Conservation (phyloP, 2,797 vertebrate species). For the Eospalax fontanierii region DNA sequence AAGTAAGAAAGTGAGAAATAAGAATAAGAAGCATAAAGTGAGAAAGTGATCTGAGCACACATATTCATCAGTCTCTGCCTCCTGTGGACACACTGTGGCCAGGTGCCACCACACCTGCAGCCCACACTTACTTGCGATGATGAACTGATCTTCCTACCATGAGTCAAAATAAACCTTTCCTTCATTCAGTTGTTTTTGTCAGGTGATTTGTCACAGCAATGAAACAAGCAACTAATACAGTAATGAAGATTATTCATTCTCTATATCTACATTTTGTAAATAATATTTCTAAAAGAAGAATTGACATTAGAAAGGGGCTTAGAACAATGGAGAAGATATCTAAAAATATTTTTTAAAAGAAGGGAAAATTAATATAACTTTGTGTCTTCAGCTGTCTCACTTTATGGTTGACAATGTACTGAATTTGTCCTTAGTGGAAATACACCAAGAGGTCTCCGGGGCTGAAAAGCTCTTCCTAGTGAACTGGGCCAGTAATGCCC, state of each 20-base stretch:
- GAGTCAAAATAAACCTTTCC: not conserved
- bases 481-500: conserved; percentile 50
- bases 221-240: not conserved
- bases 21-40: not conserved
- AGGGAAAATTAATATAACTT: not conserved
- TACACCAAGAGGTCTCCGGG: conserved; percentile 35
- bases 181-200: not conserved
- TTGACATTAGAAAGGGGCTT: not conserved
- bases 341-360: conserved; percentile 39
- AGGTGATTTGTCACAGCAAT: not conserved
- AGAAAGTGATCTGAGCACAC: not conserved
- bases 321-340: not conserved
- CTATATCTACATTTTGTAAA: conserved; percentile 45
- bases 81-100: not conserved
- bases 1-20: not conserved
- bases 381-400: not conserved
- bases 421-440: conserved; percentile 45
- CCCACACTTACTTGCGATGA: not conserved
- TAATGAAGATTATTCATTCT: conserved; percentile 30
- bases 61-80: not conserved
- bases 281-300: conserved; percentile 35
- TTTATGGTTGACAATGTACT: conserved; percentile 19
- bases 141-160: not conserved
- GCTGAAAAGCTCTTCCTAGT: conserved; percentile 12
- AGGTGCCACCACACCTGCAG: too few relatives aligned